Evolutionary conservation across 2,888 invertebrate genomes (phyloP), one percentile per base, ranked within the genome.

Genomic region (Sinotaia quadrata): DNA sequence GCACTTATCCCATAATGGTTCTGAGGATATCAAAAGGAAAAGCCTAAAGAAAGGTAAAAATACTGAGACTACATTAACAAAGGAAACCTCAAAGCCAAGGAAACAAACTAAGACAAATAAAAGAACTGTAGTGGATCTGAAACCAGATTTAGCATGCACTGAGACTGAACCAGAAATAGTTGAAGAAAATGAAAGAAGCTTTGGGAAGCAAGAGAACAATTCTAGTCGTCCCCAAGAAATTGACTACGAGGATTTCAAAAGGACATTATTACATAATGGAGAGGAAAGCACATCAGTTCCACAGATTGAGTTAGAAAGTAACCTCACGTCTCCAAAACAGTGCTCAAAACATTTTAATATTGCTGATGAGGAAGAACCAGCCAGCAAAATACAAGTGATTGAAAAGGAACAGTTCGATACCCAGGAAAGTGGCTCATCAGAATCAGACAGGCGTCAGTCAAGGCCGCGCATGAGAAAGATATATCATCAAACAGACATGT

Each of bases 241-340:
- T 31, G 65, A 65, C 18, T 65, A 65, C 34, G 65, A 36, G 18
- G 65, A 65, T 31, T 65, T 65, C 44, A 37, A 54, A 31, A 54
- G 41, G n/a, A 44, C 41, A 29, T 15, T 52, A 12, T 52, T 37
- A 41, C 41, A 21, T 21, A 41, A 31, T 31, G 10, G 24, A 41
- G 33, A 12, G 21, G 18, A 41, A 21, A 15, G 4, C 18, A 44
- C n/a, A 36, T 4, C 34, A 36, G 36, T n/a, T 12, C 15, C 21
- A 3, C 5, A 15, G 3, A 34, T 31, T 18, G 18, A 27, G 36
- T 41, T 29, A n/a, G 34, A 21, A 21, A n/a, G 3, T 52, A 5
- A 15, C 5, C 15, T 15, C 12, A n/a, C 4, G 18, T 33, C 49
- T 27, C 15, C 31, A 7, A 18, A 4, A 27, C 41, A 15, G 10